These are phyloP conservation scores for Aelia acuminata DNA, from an alignment of 2,888 invertebrate genomes.

Conservation along the genomic window DNA sequence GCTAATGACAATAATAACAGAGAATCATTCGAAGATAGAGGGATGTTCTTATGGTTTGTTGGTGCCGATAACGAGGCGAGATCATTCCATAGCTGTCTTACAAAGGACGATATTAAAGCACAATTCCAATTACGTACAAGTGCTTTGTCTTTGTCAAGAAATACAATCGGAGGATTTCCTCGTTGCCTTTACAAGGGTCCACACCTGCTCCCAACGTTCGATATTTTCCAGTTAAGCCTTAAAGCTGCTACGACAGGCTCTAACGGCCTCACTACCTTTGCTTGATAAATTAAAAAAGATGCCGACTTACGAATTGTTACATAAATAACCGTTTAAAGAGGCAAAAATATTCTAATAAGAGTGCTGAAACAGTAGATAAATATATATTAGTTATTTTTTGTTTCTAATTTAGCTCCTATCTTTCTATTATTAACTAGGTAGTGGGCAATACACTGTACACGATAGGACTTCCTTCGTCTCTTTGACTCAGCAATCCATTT, in stretches of 20 bases:
- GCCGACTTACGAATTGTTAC: not conserved
- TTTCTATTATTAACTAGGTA: too few relatives aligned
- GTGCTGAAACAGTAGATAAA: too few relatives aligned
- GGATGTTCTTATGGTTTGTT: not conserved
- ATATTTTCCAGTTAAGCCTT: not conserved
- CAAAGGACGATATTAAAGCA: not conserved
- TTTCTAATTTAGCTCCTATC: too few relatives aligned
- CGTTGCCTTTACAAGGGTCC: not conserved
- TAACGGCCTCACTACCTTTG: not conserved
- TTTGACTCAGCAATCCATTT: too few relatives aligned
- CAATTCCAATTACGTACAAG: not conserved
- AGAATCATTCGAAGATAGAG: not conserved
- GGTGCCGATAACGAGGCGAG: not conserved
- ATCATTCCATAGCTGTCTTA: not conserved
- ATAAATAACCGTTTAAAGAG: not conserved
- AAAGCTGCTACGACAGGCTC: not conserved
- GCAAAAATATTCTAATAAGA: too few relatives aligned
- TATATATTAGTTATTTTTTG: too few relatives aligned
- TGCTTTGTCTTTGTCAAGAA: constrained; percentile 20
- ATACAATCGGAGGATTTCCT: constrained; percentile 14
- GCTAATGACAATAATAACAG: not conserved
- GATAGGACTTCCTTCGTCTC: too few relatives aligned
- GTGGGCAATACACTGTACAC: too few relatives aligned
- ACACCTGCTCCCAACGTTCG: not conserved
- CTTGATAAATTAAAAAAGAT: not conserved